Conservation (phyloP, 2,113 vertebrate species). For the Chroicocephalus ridibundus region DNA sequence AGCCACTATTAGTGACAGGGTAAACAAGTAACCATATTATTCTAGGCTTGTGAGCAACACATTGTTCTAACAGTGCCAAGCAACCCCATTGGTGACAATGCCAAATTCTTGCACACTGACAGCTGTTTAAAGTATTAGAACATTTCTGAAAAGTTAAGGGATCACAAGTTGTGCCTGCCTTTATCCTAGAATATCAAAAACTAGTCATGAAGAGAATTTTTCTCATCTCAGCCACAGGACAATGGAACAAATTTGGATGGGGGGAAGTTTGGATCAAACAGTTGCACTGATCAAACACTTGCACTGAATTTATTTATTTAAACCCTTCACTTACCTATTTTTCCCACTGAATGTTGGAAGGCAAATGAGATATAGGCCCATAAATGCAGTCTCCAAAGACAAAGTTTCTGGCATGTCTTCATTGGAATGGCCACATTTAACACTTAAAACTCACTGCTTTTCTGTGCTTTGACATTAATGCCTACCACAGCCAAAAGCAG, state of each 20-base stretch:
- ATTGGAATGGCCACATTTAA: not conserved
- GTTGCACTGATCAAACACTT: not conserved
- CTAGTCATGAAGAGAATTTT: not conserved
- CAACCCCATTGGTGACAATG: not conserved
- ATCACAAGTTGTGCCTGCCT: not conserved
- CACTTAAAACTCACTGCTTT: not conserved
- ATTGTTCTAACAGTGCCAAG: not conserved
- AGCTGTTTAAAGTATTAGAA: not conserved
- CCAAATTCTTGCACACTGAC: not conserved
- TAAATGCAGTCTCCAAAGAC: not conserved
- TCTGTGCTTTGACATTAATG: not conserved
- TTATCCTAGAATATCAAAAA: not conserved
- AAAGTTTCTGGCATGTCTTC: not conserved
- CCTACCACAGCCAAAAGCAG: not conserved
- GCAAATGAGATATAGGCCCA: not conserved
- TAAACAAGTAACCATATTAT: constrained; percentile 27
- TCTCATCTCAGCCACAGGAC: not conserved
- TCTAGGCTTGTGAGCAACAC: not conserved
- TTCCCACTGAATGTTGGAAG: not conserved
- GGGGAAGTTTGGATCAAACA: not conserved
- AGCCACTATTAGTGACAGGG: not conserved
- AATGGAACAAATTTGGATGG: not conserved
- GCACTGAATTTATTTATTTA: not conserved
- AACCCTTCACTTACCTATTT: not conserved
- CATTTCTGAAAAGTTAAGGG: not conserved